A percentile compares a stretch with the other conserved stretches of the same genome.
Evolutionary conservation across 53 echinoderm and acorn worm genomes (phyloP).

Genomic region (Paracentrotus lividus): DNA sequence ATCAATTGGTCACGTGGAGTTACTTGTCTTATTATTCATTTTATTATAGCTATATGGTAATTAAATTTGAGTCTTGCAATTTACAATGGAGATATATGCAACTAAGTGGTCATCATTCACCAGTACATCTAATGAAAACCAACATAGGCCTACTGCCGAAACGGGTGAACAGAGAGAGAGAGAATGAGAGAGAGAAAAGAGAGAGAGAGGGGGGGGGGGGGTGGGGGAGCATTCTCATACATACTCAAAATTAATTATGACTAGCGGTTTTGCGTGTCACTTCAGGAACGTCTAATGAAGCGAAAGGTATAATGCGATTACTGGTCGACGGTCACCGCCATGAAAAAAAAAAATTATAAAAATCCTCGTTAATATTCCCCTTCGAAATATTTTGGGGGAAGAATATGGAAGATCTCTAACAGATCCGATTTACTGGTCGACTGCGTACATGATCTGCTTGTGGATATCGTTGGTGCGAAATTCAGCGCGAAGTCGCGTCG

Average conservation of each 20-base stretch:
- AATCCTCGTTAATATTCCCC: not conserved
- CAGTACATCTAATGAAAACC: not conserved
- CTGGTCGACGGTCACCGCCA: slow-evolving; percentile 12
- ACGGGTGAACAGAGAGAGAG: not conserved
- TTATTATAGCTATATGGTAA: not conserved
- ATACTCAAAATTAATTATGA: slow-evolving; percentile 60
- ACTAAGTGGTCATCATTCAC: not conserved
- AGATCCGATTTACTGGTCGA: slow-evolving; percentile 15
- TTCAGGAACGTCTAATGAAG: slow-evolving; percentile 41
- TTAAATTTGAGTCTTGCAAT: not conserved
- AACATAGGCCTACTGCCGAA: not conserved
- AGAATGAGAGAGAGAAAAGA: too few species aligned
- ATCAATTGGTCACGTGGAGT: too few species aligned
- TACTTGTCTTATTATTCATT: too few species aligned
- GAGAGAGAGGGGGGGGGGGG: too few species aligned
- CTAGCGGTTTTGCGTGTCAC: slow-evolving; percentile 34
- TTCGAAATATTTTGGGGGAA: slow-evolving; percentile 7
- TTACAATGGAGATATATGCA: not conserved
- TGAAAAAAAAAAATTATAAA: slow-evolving; percentile 33
- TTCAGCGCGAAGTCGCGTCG: not conserved
- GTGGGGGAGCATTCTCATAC: not conserved
- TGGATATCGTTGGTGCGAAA: slow-evolving; percentile 3
- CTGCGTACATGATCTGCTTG: not conserved
- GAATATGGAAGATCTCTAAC: not conserved
- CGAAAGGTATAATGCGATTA: slow-evolving; percentile 45